Evolutionary conservation across 2,113 vertebrate species (phyloP).

Genomic region (Python bivittatus): DNA sequence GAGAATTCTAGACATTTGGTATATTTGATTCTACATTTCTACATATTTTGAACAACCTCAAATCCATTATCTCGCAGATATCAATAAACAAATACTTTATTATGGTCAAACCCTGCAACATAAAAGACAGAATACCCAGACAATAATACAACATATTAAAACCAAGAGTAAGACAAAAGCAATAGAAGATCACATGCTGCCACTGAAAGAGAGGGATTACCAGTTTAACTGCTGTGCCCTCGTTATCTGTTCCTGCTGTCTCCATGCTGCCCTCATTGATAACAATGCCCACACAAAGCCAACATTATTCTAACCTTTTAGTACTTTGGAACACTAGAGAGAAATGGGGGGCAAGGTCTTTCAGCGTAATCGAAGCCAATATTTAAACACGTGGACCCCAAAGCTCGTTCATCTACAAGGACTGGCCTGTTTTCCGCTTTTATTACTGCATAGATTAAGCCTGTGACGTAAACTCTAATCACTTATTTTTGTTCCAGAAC

Average conservation of each 20-base stretch:
- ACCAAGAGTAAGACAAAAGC: neutral
- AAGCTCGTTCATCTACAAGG: neutral
- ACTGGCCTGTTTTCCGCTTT: neutral
- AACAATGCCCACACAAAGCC: neutral
- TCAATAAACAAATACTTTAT: neutral
- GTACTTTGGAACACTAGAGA: neutral
- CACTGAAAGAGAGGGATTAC: neutral
- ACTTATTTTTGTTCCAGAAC: slow-evolving; percentile 44
- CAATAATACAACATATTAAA: neutral
- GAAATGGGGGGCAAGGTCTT: neutral
- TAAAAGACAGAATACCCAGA: neutral
- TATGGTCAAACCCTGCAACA: neutral
- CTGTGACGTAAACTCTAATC: slow-evolving; percentile 16
- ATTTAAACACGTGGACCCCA: neutral
- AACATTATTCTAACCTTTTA: neutral
- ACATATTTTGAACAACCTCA: neutral
- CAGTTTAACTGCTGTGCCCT: neutral
- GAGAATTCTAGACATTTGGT: neutral
- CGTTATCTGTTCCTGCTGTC: neutral
- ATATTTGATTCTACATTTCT: neutral
- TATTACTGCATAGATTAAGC: slow-evolving; percentile 43
- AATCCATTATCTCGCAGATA: neutral
- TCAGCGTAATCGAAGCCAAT: neutral
- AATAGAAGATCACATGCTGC: neutral
- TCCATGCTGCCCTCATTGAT: neutral